Evolutionary conservation across 1,140 invertebrate genomes (phyloP).

Genomic region (Odontomachus brunneus): DNA sequence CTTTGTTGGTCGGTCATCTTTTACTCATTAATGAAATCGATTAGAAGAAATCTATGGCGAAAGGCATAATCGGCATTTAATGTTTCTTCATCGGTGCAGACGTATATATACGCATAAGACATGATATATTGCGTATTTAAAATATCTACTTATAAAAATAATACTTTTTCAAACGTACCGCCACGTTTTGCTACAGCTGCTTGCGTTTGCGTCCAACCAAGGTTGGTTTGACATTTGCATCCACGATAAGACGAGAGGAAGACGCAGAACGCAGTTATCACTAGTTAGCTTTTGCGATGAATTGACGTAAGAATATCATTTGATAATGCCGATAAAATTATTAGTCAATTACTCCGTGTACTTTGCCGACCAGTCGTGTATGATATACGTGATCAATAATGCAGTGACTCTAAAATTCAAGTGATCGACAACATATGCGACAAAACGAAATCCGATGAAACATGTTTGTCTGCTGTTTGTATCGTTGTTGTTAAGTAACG

Average conservation of each 20-base stretch:
- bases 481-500: slow-evolving; percentile 35
- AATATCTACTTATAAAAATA: background rate
- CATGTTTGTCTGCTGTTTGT: slow-evolving; percentile 37
- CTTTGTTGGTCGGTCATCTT: too few species aligned
- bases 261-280: background rate
- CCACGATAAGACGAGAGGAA: background rate
- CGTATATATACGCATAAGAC: too few species aligned
- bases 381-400: background rate
- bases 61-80: too few species aligned
- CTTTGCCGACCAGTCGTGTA: background rate
- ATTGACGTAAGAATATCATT: background rate
- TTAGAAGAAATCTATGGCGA: too few species aligned
- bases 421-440: background rate
- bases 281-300: background rate
- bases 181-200: slow-evolving; percentile 1
- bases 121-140: background rate
- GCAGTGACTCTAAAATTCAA: background rate
- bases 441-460: background rate
- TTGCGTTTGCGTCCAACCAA: background rate
- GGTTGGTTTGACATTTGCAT: background rate
- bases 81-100: too few species aligned
- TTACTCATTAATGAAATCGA: too few species aligned
- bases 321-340: background rate
- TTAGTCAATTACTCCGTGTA: slow-evolving; percentile 8
- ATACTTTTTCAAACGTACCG: background rate